Conservation (phyloP, 1,140 invertebrate genomes). For the Solen grandis region DNA sequence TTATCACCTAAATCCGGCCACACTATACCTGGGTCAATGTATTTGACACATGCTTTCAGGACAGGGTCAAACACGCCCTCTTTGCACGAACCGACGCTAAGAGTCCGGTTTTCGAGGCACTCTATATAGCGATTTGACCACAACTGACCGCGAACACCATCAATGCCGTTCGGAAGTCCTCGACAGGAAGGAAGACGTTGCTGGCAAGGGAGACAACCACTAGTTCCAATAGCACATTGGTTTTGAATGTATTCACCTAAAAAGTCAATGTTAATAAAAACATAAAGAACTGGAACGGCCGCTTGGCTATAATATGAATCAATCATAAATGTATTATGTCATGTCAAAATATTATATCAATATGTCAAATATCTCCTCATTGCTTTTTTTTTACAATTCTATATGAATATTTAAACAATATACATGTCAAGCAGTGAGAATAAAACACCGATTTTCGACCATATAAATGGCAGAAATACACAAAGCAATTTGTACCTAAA, state of each 20-base stretch:
- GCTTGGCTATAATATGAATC: not conserved
- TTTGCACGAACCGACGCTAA: constrained; percentile 39
- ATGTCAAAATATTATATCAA: not conserved
- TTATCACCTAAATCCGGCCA: not conserved
- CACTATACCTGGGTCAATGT: constrained; percentile 29
- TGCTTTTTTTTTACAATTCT: no score
- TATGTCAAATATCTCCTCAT: not conserved
- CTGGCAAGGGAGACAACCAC: constrained; percentile 51
- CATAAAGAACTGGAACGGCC: not conserved
- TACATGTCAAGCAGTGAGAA: no score
- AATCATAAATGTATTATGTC: not conserved
- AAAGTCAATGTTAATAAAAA: not conserved
- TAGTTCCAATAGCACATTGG: constrained; percentile 30
- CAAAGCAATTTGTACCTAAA: no score
- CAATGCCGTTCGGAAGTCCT: constrained; percentile 58
- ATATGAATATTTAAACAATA: no score
- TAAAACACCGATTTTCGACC: no score
- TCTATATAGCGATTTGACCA: constrained; percentile 57
- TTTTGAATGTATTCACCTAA: constrained; percentile 62
- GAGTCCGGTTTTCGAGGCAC: constrained; percentile 60
- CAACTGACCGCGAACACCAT: constrained; percentile 45
- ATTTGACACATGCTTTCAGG: constrained; percentile 30
- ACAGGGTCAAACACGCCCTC: constrained; percentile 47
- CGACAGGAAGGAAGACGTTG: constrained; percentile 54
- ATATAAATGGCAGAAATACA: no score